These are phyloP conservation scores for Zingel zingel DNA, from an alignment of 2,113 vertebrate species.

Conservation along the genomic window DNA sequence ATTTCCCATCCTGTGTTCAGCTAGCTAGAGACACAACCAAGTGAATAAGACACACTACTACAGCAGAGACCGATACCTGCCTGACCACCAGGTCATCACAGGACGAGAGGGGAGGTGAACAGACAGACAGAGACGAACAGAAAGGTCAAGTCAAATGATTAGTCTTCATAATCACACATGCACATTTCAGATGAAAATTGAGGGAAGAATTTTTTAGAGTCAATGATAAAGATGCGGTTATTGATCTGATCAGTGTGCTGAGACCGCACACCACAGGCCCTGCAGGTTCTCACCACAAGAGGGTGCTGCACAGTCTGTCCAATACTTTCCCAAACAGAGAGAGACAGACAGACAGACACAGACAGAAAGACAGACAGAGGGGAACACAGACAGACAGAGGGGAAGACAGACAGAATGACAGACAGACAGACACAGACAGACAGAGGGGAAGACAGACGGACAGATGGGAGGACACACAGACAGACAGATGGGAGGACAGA, in stretches of 20 bases:
- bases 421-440: conserved; percentile 4
- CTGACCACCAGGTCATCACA: conserved; percentile 46
- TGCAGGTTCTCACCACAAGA: conserved; percentile 3
- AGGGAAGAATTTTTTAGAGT: neutral
- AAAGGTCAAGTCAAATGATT: conserved; percentile 25
- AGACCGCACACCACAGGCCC: neutral
- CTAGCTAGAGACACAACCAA: conserved; percentile 26
- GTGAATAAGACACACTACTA: conserved; percentile 9
- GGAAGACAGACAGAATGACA: neutral
- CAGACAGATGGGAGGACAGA: no score
- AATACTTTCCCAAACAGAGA: neutral
- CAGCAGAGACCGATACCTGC: conserved; percentile 45
- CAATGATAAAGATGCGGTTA: conserved; percentile 2
- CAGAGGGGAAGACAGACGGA: neutral
- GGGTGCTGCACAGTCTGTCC: neutral
- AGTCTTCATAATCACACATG: conserved; percentile 38
- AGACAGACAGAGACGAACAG: conserved; percentile 11
- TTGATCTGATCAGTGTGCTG: neutral
- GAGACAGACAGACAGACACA: neutral
- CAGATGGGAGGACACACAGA: neutral
- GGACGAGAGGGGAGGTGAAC: conserved; percentile 14
- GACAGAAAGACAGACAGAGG: neutral
- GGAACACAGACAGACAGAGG: neutral
- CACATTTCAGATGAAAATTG: conserved; percentile 21
- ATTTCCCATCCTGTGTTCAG: conserved; percentile 46